These are phyloP conservation scores for Heliconius himera DNA, from an alignment of 1,140 invertebrate species.

Conservation along the genomic window DNA sequence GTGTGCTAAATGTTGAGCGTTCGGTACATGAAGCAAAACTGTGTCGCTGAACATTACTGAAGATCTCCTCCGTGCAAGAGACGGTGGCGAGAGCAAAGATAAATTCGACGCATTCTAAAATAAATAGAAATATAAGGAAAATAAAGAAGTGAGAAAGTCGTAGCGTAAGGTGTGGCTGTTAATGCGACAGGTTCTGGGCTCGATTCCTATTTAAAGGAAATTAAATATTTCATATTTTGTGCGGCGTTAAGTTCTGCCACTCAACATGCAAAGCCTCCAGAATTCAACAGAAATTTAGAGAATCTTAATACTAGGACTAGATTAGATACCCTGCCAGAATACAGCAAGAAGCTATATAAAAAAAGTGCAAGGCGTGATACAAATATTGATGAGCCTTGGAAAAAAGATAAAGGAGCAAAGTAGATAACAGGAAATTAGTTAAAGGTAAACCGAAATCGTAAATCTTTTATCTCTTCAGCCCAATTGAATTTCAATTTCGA, in stretches of 20 bases:
- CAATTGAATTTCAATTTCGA: constrained; percentile 22
- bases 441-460: constrained; percentile 19
- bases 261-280: no score
- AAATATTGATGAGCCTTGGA: neutral
- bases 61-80: constrained; percentile 86
- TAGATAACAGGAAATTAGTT: constrained; percentile 20
- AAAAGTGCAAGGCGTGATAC: no score
- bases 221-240: no score
- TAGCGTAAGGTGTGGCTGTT: no score
- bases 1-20: constrained; percentile 70
- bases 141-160: no score
- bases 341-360: no score
- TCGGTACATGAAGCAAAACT: constrained; percentile 86
- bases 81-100: constrained; percentile 85
- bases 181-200: no score
- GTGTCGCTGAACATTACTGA: constrained; percentile 95
- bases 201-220: no score
- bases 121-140: neutral
- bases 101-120: constrained; percentile 77
- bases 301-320: no score
- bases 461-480: constrained; percentile 21
- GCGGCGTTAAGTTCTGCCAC: no score
- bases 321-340: no score
- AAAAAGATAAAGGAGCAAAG: neutral
- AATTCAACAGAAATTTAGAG: no score